Evolutionary conservation across 2,888 invertebrate species (phyloP).

Genomic region (Gryllus longicercus): DNA sequence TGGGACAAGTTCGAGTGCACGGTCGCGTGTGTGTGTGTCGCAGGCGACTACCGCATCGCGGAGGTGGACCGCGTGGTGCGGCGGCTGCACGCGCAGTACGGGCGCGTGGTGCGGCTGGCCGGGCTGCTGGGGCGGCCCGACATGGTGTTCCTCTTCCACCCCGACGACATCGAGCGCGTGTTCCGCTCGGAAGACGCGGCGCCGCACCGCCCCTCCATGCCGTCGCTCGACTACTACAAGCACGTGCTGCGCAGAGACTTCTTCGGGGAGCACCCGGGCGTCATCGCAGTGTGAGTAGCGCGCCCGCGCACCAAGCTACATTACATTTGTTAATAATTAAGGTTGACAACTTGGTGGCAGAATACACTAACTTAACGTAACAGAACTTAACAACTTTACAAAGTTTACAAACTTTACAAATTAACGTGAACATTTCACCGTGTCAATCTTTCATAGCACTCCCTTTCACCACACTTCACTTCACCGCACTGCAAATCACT

Average conservation of each 20-base stretch:
- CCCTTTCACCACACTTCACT: no score
- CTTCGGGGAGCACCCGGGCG: constrained; percentile 63
- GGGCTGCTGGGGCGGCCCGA: constrained; percentile 68
- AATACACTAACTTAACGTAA: no score
- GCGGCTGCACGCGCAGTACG: constrained; percentile 58
- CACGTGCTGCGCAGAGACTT: constrained; percentile 65
- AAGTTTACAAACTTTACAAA: no score
- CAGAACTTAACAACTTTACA: no score
- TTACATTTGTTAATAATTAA: no score
- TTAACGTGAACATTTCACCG: no score
- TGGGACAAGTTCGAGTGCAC: no score
- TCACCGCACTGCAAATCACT: no score
- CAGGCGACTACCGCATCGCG: constrained; percentile 62
- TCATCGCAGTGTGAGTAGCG: constrained; percentile 67
- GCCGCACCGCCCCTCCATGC: constrained; percentile 72
- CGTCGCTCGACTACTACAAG: constrained; percentile 69
- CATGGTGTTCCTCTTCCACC: constrained; percentile 69
- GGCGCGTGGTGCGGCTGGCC: constrained; percentile 64
- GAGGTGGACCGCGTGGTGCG: constrained; percentile 64
- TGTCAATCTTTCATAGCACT: no score
- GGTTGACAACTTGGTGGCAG: no score
- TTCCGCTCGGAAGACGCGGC: constrained; percentile 65
- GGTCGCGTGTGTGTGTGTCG: no score
- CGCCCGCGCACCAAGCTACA: neutral
- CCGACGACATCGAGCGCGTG: constrained; percentile 65